phyloP scores from a whole-genome alignment of 2,797 vertebrate genomes.

The Thripadectes ignobilis region DNA sequence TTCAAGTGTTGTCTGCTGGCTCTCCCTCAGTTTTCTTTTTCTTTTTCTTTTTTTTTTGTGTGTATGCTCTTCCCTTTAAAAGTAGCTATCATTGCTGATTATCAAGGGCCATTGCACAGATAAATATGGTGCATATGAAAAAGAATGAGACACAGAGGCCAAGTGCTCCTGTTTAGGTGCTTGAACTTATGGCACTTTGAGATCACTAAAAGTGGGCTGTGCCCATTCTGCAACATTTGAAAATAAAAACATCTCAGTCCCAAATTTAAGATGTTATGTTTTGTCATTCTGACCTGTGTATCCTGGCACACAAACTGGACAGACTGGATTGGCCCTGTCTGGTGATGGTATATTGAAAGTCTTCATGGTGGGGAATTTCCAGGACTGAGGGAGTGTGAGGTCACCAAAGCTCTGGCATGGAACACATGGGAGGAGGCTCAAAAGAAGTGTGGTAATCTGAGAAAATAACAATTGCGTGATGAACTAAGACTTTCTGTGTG shows the following conservation, averaged over 20 bases:
- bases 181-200: neutral
- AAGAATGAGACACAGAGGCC: neutral
- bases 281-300: neutral
- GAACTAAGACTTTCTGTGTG: neutral
- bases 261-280: neutral
- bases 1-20: neutral
- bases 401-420: neutral
- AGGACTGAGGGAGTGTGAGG: neutral
- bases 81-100: neutral
- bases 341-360: neutral
- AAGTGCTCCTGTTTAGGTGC: neutral
- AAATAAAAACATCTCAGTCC: neutral
- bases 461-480: neutral
- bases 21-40: neutral
- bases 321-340: neutral
- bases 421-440: neutral
- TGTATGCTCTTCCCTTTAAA: neutral
- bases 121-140: neutral
- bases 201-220: neutral
- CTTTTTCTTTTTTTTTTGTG: neutral
- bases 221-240: neutral
- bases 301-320: neutral
- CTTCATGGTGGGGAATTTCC: neutral
- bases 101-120: neutral
- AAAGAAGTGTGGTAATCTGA: neutral